Evolutionary conservation across 2,797 vertebrate genomes (phyloP), one percentile per base, ranked within the genome.

Genomic region (Phataginus tetradactyla): DNA sequence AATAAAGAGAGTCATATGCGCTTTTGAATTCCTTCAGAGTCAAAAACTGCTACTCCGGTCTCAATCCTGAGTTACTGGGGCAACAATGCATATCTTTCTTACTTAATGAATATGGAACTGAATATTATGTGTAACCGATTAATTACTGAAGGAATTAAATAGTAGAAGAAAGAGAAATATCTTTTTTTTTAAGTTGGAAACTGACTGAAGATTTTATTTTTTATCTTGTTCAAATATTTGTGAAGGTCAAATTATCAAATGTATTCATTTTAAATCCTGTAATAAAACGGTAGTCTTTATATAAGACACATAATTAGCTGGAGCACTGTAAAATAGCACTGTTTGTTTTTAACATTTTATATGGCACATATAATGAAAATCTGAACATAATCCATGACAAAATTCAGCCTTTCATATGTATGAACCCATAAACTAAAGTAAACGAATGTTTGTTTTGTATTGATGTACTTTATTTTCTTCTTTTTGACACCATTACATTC

Each of bases 1-100:
- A 83, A 95, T 69, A 93, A 81, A 95, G 64, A 55, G 53, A 88
- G 42, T 64, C 29, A 69, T 69, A 72, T 39, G 53, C 77, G 34
- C 63, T 96, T 69, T 83, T 68, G 91, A 74, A 96, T 93, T 39
- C 25, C 80, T 96, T 94, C 66, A 51, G n/a, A 85, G 25, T 88
- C 32, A 72, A 77, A 96, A 63, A 95, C 42, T 75, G 42, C 15
- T 32, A 42, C 2, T 57, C 13, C 45, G 68, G n/a, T 83, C 7
- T 61, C 80, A 89, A 92, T 90, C 0, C 0, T 96, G 39, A 68
- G 13, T 51, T 25, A 66, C 3, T 29, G 13, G 25, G n/a, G 72
- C 15, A 72, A 86, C 63, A 94, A 94, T 69, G 23, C n/a, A 9
- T 86, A 71, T 75, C 69, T 63, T 68, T 69, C 64, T 51, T 59